Evolutionary conservation across 2,888 invertebrate species (phyloP), one percentile per base, ranked within the genome.

Genomic region (Cephus pygmeus): DNA sequence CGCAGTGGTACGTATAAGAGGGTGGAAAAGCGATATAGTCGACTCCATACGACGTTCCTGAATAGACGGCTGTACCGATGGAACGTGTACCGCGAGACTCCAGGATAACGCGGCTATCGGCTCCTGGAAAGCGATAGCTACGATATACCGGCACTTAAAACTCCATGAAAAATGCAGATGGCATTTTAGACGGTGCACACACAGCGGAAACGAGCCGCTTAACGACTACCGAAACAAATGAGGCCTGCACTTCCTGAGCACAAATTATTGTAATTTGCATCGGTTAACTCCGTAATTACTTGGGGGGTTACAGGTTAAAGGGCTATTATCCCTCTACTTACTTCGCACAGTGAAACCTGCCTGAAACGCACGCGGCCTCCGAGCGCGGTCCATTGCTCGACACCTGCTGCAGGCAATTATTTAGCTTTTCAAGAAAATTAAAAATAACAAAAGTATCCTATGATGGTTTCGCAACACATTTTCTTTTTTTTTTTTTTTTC

Each of bases 231-330:
- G 77, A 84, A 83, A 81, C 81, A 80, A 86, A 86, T 75, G 82
- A 82, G 79, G 81, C 80, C 81, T 80, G 79, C 81, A 83, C 84
- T 86, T 87, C 84, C 87, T 85, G 81, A 79, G 80, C 83, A 82
- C 85, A 88, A 88, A 89, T 89, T 88, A 88, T 89, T 89, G 87
- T 88, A 88, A 89, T 89, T 88, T 89, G 85, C 88, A 87, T 88
- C 87, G 83, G 88, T 88, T 89, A 88, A 88, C 86, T 87, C 85
- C 82, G 85, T 88, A 88, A 88, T 89, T 88, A 87, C 87, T 87
- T 81, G 81, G 74, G 77, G 87, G 87, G 87, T 85, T 85, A 85
- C 84, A 86, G 87, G 88, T 88, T 89, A 88, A 88, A 86, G 86
- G 85, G 83, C 85, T 85, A 89, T 88, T 88, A 88, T 83, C 56